Evolutionary conservation across 2,888 invertebrate genomes (phyloP).

Genomic region (Nomada lathburiana): DNA sequence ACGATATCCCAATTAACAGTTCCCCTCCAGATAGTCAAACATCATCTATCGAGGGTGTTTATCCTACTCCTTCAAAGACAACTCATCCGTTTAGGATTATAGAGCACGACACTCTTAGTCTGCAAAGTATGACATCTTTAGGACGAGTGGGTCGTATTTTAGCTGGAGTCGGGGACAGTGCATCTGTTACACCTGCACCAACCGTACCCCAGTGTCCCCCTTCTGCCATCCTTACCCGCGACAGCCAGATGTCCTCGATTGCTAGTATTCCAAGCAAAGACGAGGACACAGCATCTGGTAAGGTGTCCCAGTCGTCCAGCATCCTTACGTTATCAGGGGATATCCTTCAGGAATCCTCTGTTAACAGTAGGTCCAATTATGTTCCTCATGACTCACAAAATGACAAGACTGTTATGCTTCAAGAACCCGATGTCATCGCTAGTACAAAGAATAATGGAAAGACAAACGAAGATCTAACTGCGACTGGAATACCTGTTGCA

Average conservation of each 20-base stretch:
- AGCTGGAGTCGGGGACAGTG: slow-evolving; percentile 86
- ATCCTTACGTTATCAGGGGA: slow-evolving; percentile 81
- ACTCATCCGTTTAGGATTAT: slow-evolving; percentile 93
- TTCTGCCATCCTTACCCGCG: slow-evolving; percentile 73
- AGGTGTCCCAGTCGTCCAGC: slow-evolving; percentile 82
- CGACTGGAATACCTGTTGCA: slow-evolving; percentile 86
- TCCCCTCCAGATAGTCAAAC: slow-evolving; percentile 92
- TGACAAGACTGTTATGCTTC: slow-evolving; percentile 84
- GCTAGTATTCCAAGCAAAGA: slow-evolving; percentile 81
- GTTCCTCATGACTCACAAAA: slow-evolving; percentile 71
- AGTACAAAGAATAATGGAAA: slow-evolving; percentile 90
- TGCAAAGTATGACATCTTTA: slow-evolving; percentile 95
- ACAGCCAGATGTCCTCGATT: slow-evolving; percentile 79
- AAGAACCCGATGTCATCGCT: slow-evolving; percentile 96
- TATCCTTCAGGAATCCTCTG: slow-evolving; percentile 76
- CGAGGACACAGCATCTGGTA: slow-evolving; percentile 81
- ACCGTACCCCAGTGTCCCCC: slow-evolving; percentile 73
- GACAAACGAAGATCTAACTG: slow-evolving; percentile 75
- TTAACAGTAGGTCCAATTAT: slow-evolving; percentile 76
- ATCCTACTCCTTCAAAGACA: slow-evolving; percentile 87
- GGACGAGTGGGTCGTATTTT: slow-evolving; percentile 93
- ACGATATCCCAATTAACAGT: slow-evolving; percentile 88
- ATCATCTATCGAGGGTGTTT: slow-evolving; percentile 91
- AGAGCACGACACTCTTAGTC: slow-evolving; percentile 94
- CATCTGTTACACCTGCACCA: slow-evolving; percentile 76